phyloP scores from a whole-genome alignment of 2,113 vertebrate species.

The Myrmecobius fasciatus region DNA sequence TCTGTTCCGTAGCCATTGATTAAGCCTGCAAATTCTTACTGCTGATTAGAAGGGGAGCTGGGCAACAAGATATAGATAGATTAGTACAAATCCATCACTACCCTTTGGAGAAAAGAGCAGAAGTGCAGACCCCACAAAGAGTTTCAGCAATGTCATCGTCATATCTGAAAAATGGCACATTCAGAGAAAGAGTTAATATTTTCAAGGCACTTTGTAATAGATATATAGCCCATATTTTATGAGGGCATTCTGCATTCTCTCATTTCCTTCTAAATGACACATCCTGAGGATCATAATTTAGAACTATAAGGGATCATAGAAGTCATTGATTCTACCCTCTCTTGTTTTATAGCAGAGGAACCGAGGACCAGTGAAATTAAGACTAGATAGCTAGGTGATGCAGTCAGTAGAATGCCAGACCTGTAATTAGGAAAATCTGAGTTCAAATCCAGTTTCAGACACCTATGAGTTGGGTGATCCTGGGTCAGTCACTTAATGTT shows the following conservation, averaged over 20 bases:
- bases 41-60: constrained; percentile 27
- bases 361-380: not conserved
- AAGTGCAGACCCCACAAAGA: not conserved
- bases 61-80: constrained; percentile 5
- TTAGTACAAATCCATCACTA: not conserved
- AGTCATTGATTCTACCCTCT: not conserved
- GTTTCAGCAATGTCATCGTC: constrained; percentile 15
- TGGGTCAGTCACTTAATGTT: not conserved
- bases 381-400: not conserved
- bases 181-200: constrained; percentile 27
- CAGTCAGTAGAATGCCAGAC: not conserved
- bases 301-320: not conserved
- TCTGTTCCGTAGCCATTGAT: not conserved
- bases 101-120: not conserved
- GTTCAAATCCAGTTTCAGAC: not conserved
- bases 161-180: not conserved
- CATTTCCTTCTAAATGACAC: not conserved
- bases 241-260: not conserved
- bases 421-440: not conserved
- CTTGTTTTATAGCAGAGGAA: not conserved
- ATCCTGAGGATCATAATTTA: not conserved
- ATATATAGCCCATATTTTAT: not conserved
- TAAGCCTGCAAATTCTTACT: constrained; percentile 20
- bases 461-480: not conserved
- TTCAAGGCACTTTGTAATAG: not conserved